Percentiles rank a stretch among this genome's conserved stretches.
phyloP scores from a whole-genome alignment of 2,113 vertebrate species.

The Cyanoderma ruficeps region DNA sequence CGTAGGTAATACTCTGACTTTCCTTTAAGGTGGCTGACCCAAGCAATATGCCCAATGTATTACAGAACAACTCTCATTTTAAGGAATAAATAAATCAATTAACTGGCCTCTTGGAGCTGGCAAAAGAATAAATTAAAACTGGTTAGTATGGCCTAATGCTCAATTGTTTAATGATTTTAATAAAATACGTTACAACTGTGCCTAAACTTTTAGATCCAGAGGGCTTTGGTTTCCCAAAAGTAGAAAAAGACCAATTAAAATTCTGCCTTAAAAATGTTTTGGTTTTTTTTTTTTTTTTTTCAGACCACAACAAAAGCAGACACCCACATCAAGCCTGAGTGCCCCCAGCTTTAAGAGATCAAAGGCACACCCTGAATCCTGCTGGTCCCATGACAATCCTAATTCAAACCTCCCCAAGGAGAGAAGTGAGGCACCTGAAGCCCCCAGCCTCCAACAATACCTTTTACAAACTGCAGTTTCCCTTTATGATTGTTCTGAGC shows the following conservation, averaged over 20 bases:
- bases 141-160: background rate
- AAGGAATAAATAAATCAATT: background rate
- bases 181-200: background rate
- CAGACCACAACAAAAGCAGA: background rate
- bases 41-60: background rate
- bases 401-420: background rate
- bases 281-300: background rate
- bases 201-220: background rate
- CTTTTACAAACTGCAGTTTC: background rate
- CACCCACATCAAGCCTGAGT: accelerated
- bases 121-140: background rate
- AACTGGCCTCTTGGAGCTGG: background rate
- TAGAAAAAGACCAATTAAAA: background rate
- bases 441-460: background rate
- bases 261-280: background rate
- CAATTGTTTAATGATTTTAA: background rate
- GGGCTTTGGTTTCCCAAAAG: background rate
- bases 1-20: background rate
- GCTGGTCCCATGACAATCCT: too few relatives aligned
- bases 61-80: background rate
- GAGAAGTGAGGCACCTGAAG: background rate
- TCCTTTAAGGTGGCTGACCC: background rate
- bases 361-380: background rate
- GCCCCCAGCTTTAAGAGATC: accelerated
- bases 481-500: background rate